Percentiles rank a stretch among this genome's conserved stretches.
These are phyloP conservation scores for Rhogogaster chlorosoma DNA, from an alignment of 2,888 invertebrate genomes.

Conservation along the genomic window DNA sequence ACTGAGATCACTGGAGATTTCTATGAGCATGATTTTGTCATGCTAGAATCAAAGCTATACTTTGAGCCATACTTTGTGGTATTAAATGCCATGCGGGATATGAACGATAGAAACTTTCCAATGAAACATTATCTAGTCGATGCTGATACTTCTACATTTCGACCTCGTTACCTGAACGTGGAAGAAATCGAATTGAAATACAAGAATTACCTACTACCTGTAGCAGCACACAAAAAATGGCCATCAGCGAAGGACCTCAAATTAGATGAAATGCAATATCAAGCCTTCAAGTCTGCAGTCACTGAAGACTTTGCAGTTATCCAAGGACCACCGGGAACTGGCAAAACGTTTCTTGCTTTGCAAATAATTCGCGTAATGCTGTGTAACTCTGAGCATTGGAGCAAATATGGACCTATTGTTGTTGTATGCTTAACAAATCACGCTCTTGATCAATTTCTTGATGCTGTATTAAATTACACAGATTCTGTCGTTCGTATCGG, in stretches of 20 bases:
- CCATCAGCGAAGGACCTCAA: conserved; percentile 77
- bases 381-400: conserved; percentile 79
- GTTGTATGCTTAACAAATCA: conserved; percentile 93
- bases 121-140: conserved; percentile 85
- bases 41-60: conserved; percentile 89
- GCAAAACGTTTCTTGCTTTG: conserved; percentile 90
- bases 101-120: conserved; percentile 81
- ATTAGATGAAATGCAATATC: conserved; percentile 84
- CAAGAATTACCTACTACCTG: conserved; percentile 30
- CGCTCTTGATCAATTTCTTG: conserved; percentile 92
- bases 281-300: conserved; percentile 85
- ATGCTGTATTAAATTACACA: conserved; percentile 83
- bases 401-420: conserved; percentile 83
- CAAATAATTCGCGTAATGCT: conserved; percentile 86
- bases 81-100: conserved; percentile 83
- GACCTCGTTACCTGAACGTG: background rate
- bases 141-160: conserved; percentile 60
- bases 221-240: conserved; percentile 73
- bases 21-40: conserved; percentile 70
- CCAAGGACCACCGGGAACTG: conserved; percentile 94
- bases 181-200: background rate
- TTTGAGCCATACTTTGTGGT: conserved; percentile 91
- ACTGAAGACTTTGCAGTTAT: conserved; percentile 87
- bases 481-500: conserved; percentile 85
- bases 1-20: conserved; percentile 13